Percentiles rank a stretch among this genome's conserved stretches.
These are phyloP conservation scores for Crenuchus spilurus DNA, from an alignment of 2,797 vertebrate species.

Conservation along the genomic window DNA sequence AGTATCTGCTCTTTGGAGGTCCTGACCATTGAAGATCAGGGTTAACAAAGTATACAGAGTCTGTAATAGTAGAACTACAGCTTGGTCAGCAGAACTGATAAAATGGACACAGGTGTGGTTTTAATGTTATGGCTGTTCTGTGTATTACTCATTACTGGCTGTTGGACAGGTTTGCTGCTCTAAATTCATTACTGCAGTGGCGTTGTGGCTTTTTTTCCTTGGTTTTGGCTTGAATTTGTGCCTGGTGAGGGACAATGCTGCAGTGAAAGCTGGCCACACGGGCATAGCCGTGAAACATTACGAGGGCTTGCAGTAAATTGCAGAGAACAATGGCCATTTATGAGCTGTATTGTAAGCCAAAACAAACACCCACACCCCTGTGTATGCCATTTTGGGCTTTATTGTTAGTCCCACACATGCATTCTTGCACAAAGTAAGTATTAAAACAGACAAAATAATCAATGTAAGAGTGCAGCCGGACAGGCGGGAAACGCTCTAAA, in stretches of 20 bases:
- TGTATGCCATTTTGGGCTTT: slow-evolving; percentile 6
- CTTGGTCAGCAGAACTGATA: too few relatives aligned
- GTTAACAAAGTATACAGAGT: too few relatives aligned
- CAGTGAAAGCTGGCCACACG: neutral
- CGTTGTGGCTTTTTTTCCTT: neutral
- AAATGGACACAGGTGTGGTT: too few relatives aligned
- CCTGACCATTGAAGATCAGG: too few relatives aligned
- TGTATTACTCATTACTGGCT: too few relatives aligned
- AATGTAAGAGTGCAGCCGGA: too few relatives aligned
- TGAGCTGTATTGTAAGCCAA: slow-evolving; percentile 20
- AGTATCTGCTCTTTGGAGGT: too few relatives aligned
- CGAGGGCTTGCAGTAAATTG: neutral
- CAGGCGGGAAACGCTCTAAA: neutral
- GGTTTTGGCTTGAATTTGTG: neutral
- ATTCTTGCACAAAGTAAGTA: neutral
- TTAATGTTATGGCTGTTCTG: too few relatives aligned
- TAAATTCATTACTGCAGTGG: neutral
- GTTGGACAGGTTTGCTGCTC: too few relatives aligned
- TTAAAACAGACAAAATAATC: neutral
- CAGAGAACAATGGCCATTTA: slow-evolving; percentile 24
- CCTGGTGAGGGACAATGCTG: neutral
- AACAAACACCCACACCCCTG: slow-evolving; percentile 8
- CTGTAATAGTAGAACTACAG: too few relatives aligned
- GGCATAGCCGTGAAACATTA: slow-evolving; percentile 12
- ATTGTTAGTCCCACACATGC: slow-evolving; percentile 1